phyloP scores from a whole-genome alignment of 2,797 vertebrate species.

The Cryptoblepharus egeriae region DNA sequence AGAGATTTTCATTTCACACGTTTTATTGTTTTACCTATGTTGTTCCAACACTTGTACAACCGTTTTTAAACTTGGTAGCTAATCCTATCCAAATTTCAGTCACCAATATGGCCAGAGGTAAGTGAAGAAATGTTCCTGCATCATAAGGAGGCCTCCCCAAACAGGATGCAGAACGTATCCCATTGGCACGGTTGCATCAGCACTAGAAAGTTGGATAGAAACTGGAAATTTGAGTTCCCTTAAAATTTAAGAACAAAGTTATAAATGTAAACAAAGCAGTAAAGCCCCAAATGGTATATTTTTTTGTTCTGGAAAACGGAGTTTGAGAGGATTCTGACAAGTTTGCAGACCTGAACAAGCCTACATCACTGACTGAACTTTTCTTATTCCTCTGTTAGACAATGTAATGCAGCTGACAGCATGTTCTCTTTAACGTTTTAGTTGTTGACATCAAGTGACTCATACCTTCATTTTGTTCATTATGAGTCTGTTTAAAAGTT shows the following conservation, averaged over 20 bases:
- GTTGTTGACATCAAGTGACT: not conserved
- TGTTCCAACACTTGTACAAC: no score
- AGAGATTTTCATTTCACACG: not conserved
- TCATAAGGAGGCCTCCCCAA: no score
- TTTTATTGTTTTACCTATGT: not conserved
- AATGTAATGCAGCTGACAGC: not conserved
- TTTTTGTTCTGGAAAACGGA: not conserved
- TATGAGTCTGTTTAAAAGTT: constrained; percentile 52
- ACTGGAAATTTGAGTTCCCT: not conserved
- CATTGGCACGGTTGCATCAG: no score
- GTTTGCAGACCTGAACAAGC: not conserved
- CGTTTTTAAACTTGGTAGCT: not conserved
- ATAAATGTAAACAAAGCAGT: not conserved
- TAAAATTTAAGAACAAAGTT: not conserved
- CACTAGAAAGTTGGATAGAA: no score
- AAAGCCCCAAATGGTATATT: not conserved
- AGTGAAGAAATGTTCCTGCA: no score
- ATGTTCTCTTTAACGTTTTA: not conserved
- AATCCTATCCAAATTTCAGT: no score
- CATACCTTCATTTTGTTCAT: not conserved
- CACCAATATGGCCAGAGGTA: no score
- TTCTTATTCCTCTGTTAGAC: not conserved
- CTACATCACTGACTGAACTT: not conserved
- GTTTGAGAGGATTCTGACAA: not conserved
- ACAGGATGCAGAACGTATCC: no score